Evolutionary conservation across 2,797 vertebrate genomes (phyloP).

Genomic region (Sternotherus odoratus): DNA sequence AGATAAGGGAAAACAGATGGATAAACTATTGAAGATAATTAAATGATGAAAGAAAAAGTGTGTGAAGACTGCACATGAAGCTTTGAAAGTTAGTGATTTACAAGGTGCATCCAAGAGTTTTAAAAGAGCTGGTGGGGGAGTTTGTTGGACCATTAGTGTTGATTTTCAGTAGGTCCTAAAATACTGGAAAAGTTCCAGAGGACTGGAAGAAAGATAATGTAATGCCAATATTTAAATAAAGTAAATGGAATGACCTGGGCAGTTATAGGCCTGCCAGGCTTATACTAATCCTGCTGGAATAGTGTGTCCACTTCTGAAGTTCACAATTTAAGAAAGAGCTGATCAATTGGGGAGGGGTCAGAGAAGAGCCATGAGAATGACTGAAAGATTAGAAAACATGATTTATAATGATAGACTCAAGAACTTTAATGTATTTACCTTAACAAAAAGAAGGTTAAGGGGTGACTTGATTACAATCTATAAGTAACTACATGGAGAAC

Average conservation of each 20-base stretch:
- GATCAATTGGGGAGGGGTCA: not conserved
- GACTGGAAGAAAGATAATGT: not conserved
- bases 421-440: not conserved
- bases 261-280: not conserved
- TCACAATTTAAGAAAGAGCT: not conserved
- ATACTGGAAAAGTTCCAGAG: not conserved
- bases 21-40: not conserved
- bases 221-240: not conserved
- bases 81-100: not conserved
- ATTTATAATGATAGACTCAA: not conserved
- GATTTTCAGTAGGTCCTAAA: too few relatives aligned
- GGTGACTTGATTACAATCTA: not conserved
- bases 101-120: not conserved
- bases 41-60: not conserved
- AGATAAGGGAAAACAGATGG: not conserved
- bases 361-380: not conserved
- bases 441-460: not conserved
- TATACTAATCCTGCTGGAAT: not conserved
- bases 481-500: not conserved
- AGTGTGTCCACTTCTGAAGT: not conserved
- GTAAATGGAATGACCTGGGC: not conserved
- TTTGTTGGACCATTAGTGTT: not conserved
- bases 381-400: not conserved
- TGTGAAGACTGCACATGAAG: not conserved
- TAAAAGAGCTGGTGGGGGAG: not conserved